Base-by-base conservation (phyloP, 1,140 invertebrate species). In the Drosophila neocordata region DNA sequence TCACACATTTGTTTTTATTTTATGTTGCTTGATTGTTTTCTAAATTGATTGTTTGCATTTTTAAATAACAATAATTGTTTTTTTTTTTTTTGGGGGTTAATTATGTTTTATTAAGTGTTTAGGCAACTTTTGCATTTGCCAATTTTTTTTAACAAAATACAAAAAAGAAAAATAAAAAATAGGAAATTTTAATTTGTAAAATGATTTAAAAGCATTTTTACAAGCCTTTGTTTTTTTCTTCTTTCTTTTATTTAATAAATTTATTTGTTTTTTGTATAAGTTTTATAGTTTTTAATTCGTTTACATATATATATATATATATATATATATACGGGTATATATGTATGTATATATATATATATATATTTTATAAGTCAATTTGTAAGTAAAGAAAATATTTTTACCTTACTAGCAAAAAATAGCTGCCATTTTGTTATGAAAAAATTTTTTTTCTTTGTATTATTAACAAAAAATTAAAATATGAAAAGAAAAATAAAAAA, bases 351-450 rank as follows among this genome's bases (percentile, higher is more conserved):
- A 18, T 65, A 65, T 41, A 65, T 73, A 64, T 87, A 68, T 78
- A 82, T 85, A 77, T n/a, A n/a, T n/a, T 85, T 77, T 85, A 85
- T 87, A 87, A 87, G 82, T 87, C 82, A 72, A 83, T 88, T 88
- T 66, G 79, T 89, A 83, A 65, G 78, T 89, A 77, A 79, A 73
- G 90, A 87, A 90, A 90, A 89, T 87, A 87, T 87, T 77, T 90
- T 89, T 87, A 87, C 82, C 89, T 90, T 90, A 89, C 89, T 90
- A 48, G 41, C 41, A 48, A 48, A 90, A 89, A 89, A 85, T 90
- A 90, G 89, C 89, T 90, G 89, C 84, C 89, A 65, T 84, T 90
- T 90, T 31, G 22, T 84, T 89, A 88, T 90, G 89, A 90, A 89
- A 90, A 89, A 89, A 90, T 87, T 76, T 91, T 79, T 91, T 91